These are phyloP conservation scores for Holacanthella duospinosa DNA, from an alignment of 2,888 invertebrate genomes.

Conservation along the genomic window DNA sequence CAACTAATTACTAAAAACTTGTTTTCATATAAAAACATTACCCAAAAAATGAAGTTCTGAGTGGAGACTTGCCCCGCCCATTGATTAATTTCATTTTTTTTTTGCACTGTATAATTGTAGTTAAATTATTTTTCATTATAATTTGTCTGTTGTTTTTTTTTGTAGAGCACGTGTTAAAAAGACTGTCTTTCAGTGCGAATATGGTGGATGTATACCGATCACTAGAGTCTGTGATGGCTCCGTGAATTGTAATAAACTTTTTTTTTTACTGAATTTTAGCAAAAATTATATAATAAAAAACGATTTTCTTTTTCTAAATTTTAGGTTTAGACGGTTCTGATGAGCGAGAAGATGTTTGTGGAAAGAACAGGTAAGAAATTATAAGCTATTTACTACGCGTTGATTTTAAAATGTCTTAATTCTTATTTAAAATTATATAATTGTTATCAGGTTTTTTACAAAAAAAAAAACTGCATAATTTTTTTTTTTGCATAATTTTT, in stretches of 20 bases:
- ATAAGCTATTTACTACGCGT: not conserved
- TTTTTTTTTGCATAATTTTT: too few species aligned
- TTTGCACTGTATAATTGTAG: too few species aligned
- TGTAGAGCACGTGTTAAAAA: constrained; percentile 25
- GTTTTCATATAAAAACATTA: too few species aligned
- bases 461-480: too few species aligned
- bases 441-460: too few species aligned
- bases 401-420: too few species aligned
- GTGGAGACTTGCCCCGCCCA: too few species aligned
- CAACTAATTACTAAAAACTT: not conserved
- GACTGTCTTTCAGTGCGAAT: constrained; percentile 40
- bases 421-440: too few species aligned
- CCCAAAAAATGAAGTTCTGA: too few species aligned
- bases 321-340: constrained; percentile 17
- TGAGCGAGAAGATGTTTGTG: constrained; percentile 22
- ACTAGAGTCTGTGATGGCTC: constrained; percentile 39
- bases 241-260: constrained; percentile 33
- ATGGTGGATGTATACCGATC: constrained; percentile 40
- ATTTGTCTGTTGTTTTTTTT: too few species aligned
- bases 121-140: too few species aligned
- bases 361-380: constrained; percentile 16
- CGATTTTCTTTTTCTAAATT: too few species aligned
- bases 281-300: not conserved
- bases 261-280: constrained; percentile 6
- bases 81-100: not conserved